Conservation (phyloP, 2,888 invertebrate genomes). For the Polyploca ridens region DNA sequence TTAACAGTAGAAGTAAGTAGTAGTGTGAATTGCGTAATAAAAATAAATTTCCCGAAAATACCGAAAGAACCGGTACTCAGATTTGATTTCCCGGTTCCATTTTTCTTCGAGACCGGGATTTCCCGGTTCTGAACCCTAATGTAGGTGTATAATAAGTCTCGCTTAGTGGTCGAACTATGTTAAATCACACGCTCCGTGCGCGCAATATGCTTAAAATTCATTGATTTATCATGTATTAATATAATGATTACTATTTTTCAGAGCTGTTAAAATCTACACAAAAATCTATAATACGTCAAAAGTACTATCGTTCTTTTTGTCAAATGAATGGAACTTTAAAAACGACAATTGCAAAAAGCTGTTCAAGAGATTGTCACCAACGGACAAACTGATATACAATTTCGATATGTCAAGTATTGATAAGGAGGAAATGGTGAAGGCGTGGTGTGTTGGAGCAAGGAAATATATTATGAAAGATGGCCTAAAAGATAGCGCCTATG, state of each 20-base stretch:
- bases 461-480: slow-evolving; percentile 29
- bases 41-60: too few relatives aligned
- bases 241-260: background rate
- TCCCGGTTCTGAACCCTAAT: too few relatives aligned
- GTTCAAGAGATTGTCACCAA: slow-evolving; percentile 19
- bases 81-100: too few relatives aligned
- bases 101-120: too few relatives aligned
- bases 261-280: slow-evolving; percentile 19
- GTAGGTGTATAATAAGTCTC: too few relatives aligned
- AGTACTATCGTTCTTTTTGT: slow-evolving; percentile 18
- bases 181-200: too few relatives aligned
- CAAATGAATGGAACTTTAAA: slow-evolving; percentile 22
- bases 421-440: slow-evolving; percentile 13
- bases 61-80: too few relatives aligned
- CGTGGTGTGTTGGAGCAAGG: slow-evolving; percentile 6
- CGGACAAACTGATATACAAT: slow-evolving; percentile 29
- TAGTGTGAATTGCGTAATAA: too few relatives aligned
- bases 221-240: too few relatives aligned
- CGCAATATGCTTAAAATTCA: too few relatives aligned
- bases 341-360: slow-evolving; percentile 14
- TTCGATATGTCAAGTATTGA: slow-evolving; percentile 26
- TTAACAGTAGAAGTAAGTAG: too few relatives aligned
- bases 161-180: too few relatives aligned
- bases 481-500: slow-evolving; percentile 13
- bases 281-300: slow-evolving; percentile 23